Conservation (phyloP, 1,140 invertebrate species). For the Planococcus citri region DNA sequence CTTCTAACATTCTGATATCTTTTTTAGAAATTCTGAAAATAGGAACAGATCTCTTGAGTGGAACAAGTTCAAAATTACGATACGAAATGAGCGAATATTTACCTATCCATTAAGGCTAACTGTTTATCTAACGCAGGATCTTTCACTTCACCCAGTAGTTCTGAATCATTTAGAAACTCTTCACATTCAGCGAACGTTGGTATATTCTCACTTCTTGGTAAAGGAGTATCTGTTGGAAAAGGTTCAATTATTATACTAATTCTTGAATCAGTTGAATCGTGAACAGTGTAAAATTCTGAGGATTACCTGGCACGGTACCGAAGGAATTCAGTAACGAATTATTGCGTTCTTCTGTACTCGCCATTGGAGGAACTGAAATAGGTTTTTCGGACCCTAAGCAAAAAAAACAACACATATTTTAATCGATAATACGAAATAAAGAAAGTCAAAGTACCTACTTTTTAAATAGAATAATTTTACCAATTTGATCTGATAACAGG, state of each 20-base stretch:
- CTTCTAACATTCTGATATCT: conserved; percentile 79
- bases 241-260: too few relatives aligned
- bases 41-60: conserved; percentile 37
- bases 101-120: conserved; percentile 53
- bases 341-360: conserved; percentile 23
- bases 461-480: too few relatives aligned
- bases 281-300: too few relatives aligned
- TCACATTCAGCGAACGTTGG: conserved; percentile 77
- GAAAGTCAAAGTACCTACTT: too few relatives aligned
- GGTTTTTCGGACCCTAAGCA: conserved; percentile 20
- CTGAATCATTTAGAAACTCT: conserved; percentile 72
- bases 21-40: conserved; percentile 54
- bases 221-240: conserved; percentile 20
- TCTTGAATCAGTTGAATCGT: too few relatives aligned
- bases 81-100: conserved; percentile 25
- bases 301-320: not conserved
- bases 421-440: too few relatives aligned
- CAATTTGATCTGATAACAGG: conserved; percentile 76
- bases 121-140: conserved; percentile 64
- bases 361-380: conserved; percentile 23
- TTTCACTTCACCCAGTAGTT: conserved; percentile 55
- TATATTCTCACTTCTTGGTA: conserved; percentile 22
- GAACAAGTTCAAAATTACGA: not conserved
- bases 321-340: conserved; percentile 21
- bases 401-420: too few relatives aligned